Evolutionary conservation across 2,113 vertebrate genomes (phyloP).

Genomic region (Paratilapia polleni): DNA sequence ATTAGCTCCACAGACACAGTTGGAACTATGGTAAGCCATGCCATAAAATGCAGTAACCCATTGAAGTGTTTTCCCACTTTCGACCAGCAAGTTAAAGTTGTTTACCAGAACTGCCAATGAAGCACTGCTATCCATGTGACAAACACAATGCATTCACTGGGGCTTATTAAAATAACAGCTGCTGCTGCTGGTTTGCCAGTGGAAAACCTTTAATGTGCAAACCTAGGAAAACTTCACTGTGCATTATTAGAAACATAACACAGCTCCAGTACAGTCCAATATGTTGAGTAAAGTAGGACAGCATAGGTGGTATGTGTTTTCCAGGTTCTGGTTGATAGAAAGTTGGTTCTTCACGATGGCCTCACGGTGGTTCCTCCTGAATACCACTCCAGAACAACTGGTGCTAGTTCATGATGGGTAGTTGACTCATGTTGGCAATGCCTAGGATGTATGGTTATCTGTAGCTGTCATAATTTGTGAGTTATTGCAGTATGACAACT

Average conservation of each 20-base stretch:
- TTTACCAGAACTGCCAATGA: not conserved
- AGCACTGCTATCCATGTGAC: not conserved
- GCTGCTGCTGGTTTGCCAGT: not conserved
- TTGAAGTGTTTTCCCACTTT: not conserved
- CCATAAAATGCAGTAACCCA: not conserved
- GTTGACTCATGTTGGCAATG: too few relatives aligned
- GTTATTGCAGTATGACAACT: too few relatives aligned
- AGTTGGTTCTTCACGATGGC: not conserved
- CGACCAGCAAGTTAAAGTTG: not conserved
- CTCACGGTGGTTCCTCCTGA: too few relatives aligned
- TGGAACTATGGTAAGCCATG: not conserved
- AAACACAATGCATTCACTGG: not conserved
- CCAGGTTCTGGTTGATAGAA: not conserved
- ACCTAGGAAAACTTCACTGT: not conserved
- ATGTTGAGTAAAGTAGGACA: not conserved
- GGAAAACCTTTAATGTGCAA: not conserved
- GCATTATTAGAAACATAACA: not conserved
- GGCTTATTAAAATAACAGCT: constrained; percentile 1
- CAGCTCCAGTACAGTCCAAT: not conserved
- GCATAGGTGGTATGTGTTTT: too few relatives aligned
- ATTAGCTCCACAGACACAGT: not conserved
- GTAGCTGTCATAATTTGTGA: too few relatives aligned
- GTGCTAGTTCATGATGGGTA: too few relatives aligned
- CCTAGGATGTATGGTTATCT: too few relatives aligned
- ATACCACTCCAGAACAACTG: too few relatives aligned